Conservation (phyloP, 2,888 invertebrate species). For the Synanthedon vespiformis region DNA sequence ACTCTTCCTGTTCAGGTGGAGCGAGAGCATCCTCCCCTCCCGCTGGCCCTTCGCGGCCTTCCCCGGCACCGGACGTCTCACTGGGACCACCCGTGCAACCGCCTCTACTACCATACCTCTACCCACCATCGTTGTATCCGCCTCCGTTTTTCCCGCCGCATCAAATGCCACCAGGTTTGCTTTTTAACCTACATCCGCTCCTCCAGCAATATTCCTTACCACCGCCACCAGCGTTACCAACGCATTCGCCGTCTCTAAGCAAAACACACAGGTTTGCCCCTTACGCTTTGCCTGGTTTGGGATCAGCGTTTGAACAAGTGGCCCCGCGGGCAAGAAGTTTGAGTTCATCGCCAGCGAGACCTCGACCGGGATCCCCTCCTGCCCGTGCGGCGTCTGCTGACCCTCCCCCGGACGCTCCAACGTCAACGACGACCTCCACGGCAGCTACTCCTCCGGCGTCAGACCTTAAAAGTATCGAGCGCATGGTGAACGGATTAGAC, state of each 20-base stretch:
- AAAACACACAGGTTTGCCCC: conserved; percentile 86
- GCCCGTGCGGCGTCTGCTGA: conserved; percentile 64
- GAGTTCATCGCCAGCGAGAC: conserved; percentile 70
- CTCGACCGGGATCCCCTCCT: conserved; percentile 47
- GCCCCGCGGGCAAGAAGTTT: conserved; percentile 80
- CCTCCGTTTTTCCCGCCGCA: conserved; percentile 80
- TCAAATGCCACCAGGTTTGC: conserved; percentile 84
- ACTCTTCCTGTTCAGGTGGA: conserved; percentile 80
- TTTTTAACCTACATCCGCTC: conserved; percentile 90
- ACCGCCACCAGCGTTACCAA: conserved; percentile 74
- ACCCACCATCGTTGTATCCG: conserved; percentile 89
- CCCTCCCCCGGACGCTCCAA: conserved; percentile 68
- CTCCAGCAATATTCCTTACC: conserved; percentile 88
- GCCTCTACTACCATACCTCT: conserved; percentile 92
- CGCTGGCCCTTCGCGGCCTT: conserved; percentile 73
- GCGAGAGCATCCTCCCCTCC: conserved; percentile 65
- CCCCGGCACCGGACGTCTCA: conserved; percentile 92
- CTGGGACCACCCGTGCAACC: conserved; percentile 95
- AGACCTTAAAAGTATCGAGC: conserved; percentile 95
- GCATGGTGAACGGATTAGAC: conserved; percentile 96
- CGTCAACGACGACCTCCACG: conserved; percentile 63
- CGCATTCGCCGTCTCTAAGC: conserved; percentile 75
- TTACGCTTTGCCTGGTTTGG: conserved; percentile 84
- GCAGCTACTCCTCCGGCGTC: conserved; percentile 74
- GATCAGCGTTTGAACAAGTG: conserved; percentile 91